A percentile compares a stretch with the other conserved stretches of the same genome.
These are phyloP conservation scores for Exephanes ischioxanthus DNA, from an alignment of 2,888 invertebrate species.

Conservation along the genomic window DNA sequence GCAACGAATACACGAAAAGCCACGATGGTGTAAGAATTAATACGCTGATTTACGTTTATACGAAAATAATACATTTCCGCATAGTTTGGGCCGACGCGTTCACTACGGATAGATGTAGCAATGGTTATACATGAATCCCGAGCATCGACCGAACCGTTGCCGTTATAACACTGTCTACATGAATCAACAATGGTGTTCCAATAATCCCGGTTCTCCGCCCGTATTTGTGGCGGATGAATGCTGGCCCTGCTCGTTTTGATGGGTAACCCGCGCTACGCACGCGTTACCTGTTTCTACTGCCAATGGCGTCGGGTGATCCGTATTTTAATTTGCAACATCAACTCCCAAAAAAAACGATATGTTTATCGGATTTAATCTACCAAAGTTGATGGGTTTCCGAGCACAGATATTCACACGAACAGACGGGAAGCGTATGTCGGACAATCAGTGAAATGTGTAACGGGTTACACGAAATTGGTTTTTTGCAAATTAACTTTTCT, in stretches of 20 bases:
- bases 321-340: conserved; percentile 62
- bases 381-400: conserved; percentile 35
- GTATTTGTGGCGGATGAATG: conserved; percentile 57
- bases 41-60: conserved; percentile 62
- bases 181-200: conserved; percentile 61
- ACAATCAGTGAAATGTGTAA: conserved; percentile 31
- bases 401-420: background rate
- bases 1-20: conserved; percentile 4
- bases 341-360: background rate
- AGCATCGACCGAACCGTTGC: conserved; percentile 35
- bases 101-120: conserved; percentile 19
- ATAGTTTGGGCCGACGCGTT: conserved; percentile 35
- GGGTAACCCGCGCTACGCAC: background rate
- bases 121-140: conserved; percentile 32
- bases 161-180: conserved; percentile 50
- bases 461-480: conserved; percentile 4
- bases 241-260: conserved; percentile 23
- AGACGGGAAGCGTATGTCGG: background rate
- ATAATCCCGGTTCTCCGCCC: conserved; percentile 57
- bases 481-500: conserved; percentile 13
- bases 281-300: conserved; percentile 43
- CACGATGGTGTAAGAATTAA: conserved; percentile 52
- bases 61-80: conserved; percentile 41
- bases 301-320: conserved; percentile 50
- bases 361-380: conserved; percentile 52